Conservation (phyloP, 92 coral and sea anemone genomes). For the Porites evermanni region DNA sequence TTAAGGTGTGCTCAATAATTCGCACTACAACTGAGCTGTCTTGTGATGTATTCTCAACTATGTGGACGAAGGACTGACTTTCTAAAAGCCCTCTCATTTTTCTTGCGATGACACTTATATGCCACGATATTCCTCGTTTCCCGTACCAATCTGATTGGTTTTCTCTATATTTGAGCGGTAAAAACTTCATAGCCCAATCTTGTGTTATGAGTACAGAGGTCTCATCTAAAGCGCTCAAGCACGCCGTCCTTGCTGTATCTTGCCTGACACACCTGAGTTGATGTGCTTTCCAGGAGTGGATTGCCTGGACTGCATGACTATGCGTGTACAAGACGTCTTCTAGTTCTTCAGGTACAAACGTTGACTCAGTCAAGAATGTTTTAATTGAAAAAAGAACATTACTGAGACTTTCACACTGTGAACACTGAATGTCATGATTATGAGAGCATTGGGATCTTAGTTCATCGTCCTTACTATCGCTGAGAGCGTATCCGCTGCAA, state of each 20-base stretch:
- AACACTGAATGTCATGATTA: slow-evolving; percentile 4
- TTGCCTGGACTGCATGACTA: slow-evolving; percentile 42
- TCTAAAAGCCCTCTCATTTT: slow-evolving; percentile 2
- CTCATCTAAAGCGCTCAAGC: slow-evolving; percentile 18
- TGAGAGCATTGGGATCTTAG: slow-evolving; percentile 33
- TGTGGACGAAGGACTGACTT: slow-evolving; percentile 24
- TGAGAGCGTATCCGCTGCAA: slow-evolving; percentile 33
- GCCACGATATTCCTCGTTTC: slow-evolving; percentile 24
- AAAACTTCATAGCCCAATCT: slow-evolving; percentile 32
- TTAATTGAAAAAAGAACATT: slow-evolving; percentile 26
- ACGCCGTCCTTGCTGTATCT: slow-evolving; percentile 26
- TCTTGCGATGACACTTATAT: slow-evolving; percentile 10
- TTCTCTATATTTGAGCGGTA: slow-evolving; percentile 26
- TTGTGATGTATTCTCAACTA: slow-evolving; percentile 20
- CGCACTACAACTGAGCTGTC: slow-evolving; percentile 32
- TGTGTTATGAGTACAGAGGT: slow-evolving; percentile 16
- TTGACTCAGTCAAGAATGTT: slow-evolving; percentile 13
- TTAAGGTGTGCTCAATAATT: slow-evolving; percentile 24
- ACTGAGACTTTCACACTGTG: slow-evolving; percentile 41
- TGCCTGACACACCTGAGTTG: slow-evolving; percentile 44
- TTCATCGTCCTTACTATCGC: slow-evolving; percentile 19
- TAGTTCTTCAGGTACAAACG: slow-evolving; percentile 30
- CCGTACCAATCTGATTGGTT: slow-evolving; percentile 25
- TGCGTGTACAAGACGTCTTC: slow-evolving; percentile 31
- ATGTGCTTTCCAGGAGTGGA: slow-evolving; percentile 50